Evolutionary conservation across 1,140 invertebrate species (phyloP).

Genomic region (Ericerus pela): DNA sequence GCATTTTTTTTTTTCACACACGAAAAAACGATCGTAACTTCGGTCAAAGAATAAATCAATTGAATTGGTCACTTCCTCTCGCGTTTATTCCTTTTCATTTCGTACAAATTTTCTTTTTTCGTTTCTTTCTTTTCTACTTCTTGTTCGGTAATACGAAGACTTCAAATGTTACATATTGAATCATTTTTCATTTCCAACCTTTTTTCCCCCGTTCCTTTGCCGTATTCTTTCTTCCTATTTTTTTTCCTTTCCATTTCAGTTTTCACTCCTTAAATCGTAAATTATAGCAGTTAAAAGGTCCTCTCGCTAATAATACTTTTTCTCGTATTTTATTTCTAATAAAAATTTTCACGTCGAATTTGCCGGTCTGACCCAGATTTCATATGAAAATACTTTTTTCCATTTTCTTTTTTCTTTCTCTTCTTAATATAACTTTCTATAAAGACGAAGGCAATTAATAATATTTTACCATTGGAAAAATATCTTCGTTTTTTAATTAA

Average conservation of each 20-base stretch:
- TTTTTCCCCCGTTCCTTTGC: not conserved
- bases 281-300: conserved; percentile 10
- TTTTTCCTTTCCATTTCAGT: not conserved
- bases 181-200: not conserved
- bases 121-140: not conserved
- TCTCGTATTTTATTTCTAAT: not conserved
- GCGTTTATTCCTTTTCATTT: not conserved
- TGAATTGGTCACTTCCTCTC: conserved; percentile 9
- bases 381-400: no score
- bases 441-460: no score
- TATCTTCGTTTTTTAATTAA: no score
- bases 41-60: conserved; percentile 7
- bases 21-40: conserved; percentile 3
- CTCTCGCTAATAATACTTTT: conserved; percentile 6
- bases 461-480: no score
- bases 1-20: not conserved
- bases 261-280: not conserved
- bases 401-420: no score
- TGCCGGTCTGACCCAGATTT: no score
- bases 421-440: no score
- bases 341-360: no score
- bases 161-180: conserved; percentile 9
- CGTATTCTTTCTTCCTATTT: no score
- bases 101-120: not conserved
- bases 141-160: not conserved